Base-by-base conservation (phyloP, 2,113 vertebrate genomes). In the Gallinago jamesoni region DNA sequence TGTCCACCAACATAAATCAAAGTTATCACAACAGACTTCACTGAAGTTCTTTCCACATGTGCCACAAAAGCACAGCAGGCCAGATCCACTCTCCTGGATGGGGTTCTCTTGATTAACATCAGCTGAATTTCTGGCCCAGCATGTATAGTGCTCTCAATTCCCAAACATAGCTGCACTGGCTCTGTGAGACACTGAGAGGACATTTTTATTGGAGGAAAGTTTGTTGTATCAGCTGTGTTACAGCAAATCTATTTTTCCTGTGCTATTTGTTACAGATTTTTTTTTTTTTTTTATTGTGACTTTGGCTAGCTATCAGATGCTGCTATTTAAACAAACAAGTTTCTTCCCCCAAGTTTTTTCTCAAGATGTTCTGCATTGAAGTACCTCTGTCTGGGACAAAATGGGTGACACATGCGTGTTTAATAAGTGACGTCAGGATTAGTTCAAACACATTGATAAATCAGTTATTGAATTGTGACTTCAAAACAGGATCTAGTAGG, bases 211-310 rank as follows among this genome's bases (percentile, higher is more conserved):
- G 93, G 88, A 88, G 52, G 39, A 20, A 41, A n/a, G 52, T 63
- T 93, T 77, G 79, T 90, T 95, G 52, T 75, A 56, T 92, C 92
- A 83, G 85, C 88, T 95, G 76, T 63, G 35, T 74, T 84, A 24
- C 24, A 50, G 64, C 72, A 93, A 80, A 72, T 53, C 47, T 86
- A 1, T 91, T 89, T 95, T 92, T 43, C 63, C 25, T 30, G 9
- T 14, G 75, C 27, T 81, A 12, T 90, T 95, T 84, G 43, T 90
- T 90, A 37, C 31, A 39, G 39, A 22, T 11, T 25, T 50, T 18
- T 67, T 37, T 91, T 64, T 11, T 25, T 56, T 19, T 67, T 37
- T 91, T 64, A n/a, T 77, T 91, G 37, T 63, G 50, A 52, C 31
- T 90, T 91, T 93, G 57, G 23, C 59, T 87, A 45, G 30, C 16